These are phyloP conservation scores for Hyphantria cunea DNA, from an alignment of 1,140 invertebrate genomes.

Conservation along the genomic window DNA sequence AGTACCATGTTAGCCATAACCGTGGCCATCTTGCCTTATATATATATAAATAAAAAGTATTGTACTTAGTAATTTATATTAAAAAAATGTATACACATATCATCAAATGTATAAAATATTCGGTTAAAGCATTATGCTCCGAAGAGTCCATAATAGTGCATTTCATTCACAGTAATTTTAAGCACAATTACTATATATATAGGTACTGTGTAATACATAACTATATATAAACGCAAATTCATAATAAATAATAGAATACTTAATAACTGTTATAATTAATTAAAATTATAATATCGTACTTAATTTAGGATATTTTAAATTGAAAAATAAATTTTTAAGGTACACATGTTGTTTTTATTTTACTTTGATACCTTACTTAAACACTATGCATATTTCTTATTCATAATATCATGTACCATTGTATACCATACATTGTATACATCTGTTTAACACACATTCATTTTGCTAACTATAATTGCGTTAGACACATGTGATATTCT, in stretches of 20 bases:
- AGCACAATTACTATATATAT: slow-evolving; percentile 64
- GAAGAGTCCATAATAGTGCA: slow-evolving; percentile 75
- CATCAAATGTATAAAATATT: slow-evolving; percentile 41
- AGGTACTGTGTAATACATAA: slow-evolving; percentile 62
- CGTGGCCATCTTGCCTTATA: slow-evolving; percentile 77
- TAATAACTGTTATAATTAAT: slow-evolving; percentile 76
- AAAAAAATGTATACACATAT: slow-evolving; percentile 34
- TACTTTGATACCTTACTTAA: neutral
- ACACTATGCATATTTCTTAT: too few species aligned
- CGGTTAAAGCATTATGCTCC: slow-evolving; percentile 40
- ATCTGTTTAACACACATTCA: too few species aligned
- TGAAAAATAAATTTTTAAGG: slow-evolving; percentile 77
- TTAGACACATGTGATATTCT: too few species aligned
- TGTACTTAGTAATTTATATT: slow-evolving; percentile 42
- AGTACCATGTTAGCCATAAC: slow-evolving; percentile 69
- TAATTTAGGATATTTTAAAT: slow-evolving; percentile 76
- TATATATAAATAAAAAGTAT: slow-evolving; percentile 27
- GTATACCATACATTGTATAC: too few species aligned
- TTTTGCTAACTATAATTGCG: too few species aligned
- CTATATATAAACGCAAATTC: slow-evolving; percentile 64
- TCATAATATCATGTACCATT: too few species aligned
- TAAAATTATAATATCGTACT: slow-evolving; percentile 75
- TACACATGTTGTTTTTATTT: slow-evolving; percentile 43
- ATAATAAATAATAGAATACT: slow-evolving; percentile 65
- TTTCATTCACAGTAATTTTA: slow-evolving; percentile 76